A percentile compares a stretch with the other conserved stretches of the same genome.
phyloP scores from a whole-genome alignment of 1,140 invertebrate genomes.

The Stegodyphus mimosarum region DNA sequence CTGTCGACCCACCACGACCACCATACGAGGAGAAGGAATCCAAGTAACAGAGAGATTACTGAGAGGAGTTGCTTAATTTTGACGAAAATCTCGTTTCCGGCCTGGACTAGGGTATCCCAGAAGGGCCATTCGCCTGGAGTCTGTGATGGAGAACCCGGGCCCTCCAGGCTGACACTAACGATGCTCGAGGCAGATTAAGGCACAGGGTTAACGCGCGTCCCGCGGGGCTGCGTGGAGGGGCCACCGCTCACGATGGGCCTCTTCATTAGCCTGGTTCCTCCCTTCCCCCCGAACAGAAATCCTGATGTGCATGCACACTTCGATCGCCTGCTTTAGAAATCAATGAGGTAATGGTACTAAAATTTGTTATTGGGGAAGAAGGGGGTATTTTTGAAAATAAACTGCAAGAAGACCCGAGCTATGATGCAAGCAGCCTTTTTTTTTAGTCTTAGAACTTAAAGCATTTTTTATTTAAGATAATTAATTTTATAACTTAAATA shows the following conservation, averaged over 20 bases:
- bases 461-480: too few relatives aligned
- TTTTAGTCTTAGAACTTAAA: too few relatives aligned
- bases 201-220: constrained; percentile 1
- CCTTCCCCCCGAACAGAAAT: neutral
- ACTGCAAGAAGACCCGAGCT: too few relatives aligned
- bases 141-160: neutral
- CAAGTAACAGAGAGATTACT: neutral
- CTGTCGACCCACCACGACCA: too few relatives aligned
- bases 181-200: constrained; percentile 12
- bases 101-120: neutral
- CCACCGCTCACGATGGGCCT: neutral
- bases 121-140: neutral
- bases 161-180: neutral
- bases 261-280: neutral
- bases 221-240: neutral
- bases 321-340: neutral
- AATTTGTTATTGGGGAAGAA: too few relatives aligned
- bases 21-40: too few relatives aligned
- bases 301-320: neutral
- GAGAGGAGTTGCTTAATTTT: neutral
- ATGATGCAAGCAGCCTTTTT: too few relatives aligned
- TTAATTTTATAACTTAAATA: too few relatives aligned
- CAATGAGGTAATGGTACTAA: neutral
- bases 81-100: neutral
- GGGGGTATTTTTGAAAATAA: too few relatives aligned